Percentiles rank a stretch among this genome's conserved stretches.
These are phyloP conservation scores for Herpetotheres cachinnans DNA, from an alignment of 2,113 vertebrate genomes.

Conservation along the genomic window DNA sequence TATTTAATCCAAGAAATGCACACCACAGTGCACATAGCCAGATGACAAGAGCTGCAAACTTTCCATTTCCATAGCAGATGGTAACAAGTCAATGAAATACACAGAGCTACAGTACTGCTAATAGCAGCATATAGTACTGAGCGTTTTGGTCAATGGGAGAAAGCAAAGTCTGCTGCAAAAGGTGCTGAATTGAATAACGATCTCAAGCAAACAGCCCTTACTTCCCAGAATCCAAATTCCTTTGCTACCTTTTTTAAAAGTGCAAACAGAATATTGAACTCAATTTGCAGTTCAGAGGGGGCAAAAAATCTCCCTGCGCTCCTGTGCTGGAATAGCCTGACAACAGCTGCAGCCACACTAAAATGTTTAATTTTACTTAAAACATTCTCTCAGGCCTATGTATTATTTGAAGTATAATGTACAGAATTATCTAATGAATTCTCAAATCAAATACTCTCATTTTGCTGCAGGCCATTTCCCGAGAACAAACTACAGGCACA, in stretches of 20 bases:
- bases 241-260: not conserved
- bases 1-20: not conserved
- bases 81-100: not conserved
- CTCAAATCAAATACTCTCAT: slow-evolving; percentile 55
- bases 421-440: slow-evolving; percentile 65
- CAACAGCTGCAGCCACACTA: not conserved
- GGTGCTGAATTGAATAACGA: not conserved
- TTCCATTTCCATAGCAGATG: slow-evolving; percentile 32
- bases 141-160: not conserved
- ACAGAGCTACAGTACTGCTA: not conserved
- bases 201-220: not conserved
- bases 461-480: slow-evolving; percentile 58
- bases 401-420: slow-evolving; percentile 35
- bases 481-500: slow-evolving; percentile 17
- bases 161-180: not conserved
- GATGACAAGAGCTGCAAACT: not conserved
- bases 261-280: slow-evolving; percentile 19
- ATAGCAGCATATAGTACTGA: accelerated
- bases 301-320: not conserved
- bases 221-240: not conserved
- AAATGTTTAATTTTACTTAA: slow-evolving; percentile 38
- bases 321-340: not conserved
- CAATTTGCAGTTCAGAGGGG: slow-evolving; percentile 2
- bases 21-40: not conserved
- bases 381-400: slow-evolving; percentile 46